phyloP scores from a whole-genome alignment of 2,113 vertebrate species.

The Petrocephalus zakoni region DNA sequence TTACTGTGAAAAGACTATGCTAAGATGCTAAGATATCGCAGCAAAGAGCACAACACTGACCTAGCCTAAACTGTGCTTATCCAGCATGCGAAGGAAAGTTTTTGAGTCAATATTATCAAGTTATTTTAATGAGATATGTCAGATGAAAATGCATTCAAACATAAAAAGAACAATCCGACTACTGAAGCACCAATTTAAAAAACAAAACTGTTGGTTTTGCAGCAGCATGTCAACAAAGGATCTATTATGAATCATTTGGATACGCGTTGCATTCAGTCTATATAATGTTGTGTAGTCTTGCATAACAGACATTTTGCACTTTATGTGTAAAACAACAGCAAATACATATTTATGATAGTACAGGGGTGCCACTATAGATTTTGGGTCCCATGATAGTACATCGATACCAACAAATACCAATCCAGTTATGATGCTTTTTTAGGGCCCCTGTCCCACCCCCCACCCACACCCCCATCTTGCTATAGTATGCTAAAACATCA shows the following conservation, averaged over 20 bases:
- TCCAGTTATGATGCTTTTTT: background rate
- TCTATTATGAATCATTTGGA: background rate
- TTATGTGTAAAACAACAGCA: background rate
- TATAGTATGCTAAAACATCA: background rate
- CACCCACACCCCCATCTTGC: background rate
- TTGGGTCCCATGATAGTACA: background rate
- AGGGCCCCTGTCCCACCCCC: background rate
- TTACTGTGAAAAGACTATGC: background rate
- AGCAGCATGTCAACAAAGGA: background rate
- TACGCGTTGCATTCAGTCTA: background rate
- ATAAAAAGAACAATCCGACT: background rate
- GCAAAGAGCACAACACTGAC: background rate
- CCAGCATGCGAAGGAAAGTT: background rate
- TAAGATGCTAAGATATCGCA: background rate
- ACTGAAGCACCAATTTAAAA: background rate
- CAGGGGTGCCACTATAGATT: too few species aligned
- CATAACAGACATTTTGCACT: background rate
- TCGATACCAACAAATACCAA: background rate
- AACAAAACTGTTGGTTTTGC: background rate
- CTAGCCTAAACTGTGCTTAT: background rate
- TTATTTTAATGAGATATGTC: background rate
- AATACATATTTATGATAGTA: background rate
- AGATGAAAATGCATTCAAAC: background rate
- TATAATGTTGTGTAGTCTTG: background rate
- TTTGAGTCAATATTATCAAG: background rate